phyloP scores from a whole-genome alignment of 92 coral and sea anemone species.

The Palythoa heliodiscus region DNA sequence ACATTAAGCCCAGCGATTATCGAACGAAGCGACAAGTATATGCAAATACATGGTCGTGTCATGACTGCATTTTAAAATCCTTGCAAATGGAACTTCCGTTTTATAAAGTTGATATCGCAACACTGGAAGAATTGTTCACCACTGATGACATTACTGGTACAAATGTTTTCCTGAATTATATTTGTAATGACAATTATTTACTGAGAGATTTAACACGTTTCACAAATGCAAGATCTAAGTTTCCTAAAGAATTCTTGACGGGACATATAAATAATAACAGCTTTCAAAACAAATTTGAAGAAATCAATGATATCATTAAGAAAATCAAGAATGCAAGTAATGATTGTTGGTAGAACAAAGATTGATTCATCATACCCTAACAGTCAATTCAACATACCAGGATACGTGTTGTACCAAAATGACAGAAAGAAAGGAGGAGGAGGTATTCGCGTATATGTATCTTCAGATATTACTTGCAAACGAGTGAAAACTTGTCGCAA shows the following conservation, averaged over 20 bases:
- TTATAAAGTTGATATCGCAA: slow-evolving; percentile 19
- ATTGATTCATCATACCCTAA: too few relatives aligned
- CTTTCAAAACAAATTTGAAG: slow-evolving; percentile 45
- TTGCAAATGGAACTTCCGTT: slow-evolving; percentile 30
- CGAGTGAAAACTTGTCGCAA: slow-evolving; percentile 32
- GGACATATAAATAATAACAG: slow-evolving; percentile 14
- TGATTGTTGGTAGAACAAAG: too few relatives aligned
- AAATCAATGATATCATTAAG: neutral
- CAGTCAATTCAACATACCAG: too few relatives aligned
- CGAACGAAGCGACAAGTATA: slow-evolving; percentile 1
- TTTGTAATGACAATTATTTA: too few relatives aligned
- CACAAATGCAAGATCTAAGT: too few relatives aligned
- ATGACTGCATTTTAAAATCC: slow-evolving; percentile 10
- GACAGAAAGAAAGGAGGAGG: slow-evolving; percentile 47
- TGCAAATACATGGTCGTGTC: slow-evolving; percentile 20
- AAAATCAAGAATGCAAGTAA: too few relatives aligned
- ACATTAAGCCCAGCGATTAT: slow-evolving; percentile 29
- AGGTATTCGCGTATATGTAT: slow-evolving; percentile 33
- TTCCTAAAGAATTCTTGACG: too few relatives aligned
- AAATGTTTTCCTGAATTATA: neutral
- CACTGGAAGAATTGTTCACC: neutral
- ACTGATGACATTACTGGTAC: slow-evolving; percentile 13
- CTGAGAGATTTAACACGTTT: too few relatives aligned
- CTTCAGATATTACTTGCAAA: slow-evolving; percentile 34
- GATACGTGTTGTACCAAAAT: slow-evolving; percentile 28